Percentiles rank a stretch among this genome's conserved stretches.
Evolutionary conservation across 1,140 invertebrate species (phyloP).

Genomic region (Pseudomyrmex sp.): DNA sequence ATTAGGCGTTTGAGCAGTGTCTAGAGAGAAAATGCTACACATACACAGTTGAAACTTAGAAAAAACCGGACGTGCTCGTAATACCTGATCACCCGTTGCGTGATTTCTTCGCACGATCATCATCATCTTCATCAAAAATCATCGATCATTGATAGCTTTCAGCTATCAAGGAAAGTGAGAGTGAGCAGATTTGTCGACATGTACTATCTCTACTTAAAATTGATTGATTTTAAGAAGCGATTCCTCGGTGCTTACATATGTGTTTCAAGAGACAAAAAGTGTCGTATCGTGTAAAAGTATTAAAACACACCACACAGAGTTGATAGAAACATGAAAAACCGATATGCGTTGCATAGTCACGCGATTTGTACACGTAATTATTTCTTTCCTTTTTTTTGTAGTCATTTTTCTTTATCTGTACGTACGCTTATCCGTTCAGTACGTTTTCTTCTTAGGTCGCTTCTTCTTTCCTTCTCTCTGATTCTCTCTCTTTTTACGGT

Average conservation of each 20-base stretch:
- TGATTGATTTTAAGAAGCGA: conserved; percentile 29
- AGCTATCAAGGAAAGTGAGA: conserved; percentile 3
- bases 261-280: conserved; percentile 1
- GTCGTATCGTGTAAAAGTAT: conserved; percentile 78
- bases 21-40: conserved; percentile 52
- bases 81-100: conserved; percentile 29
- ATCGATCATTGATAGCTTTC: too few relatives aligned
- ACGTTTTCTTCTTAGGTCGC: conserved; percentile 51
- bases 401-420: conserved; percentile 47
- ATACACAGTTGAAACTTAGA: conserved; percentile 57
- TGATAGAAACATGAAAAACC: conserved; percentile 79
- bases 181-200: conserved; percentile 32
- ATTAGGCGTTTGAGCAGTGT: conserved; percentile 83
- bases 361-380: conserved; percentile 53
- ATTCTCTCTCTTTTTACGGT: conserved; percentile 24
- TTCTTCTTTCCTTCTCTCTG: conserved; percentile 10
- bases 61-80: conserved; percentile 55
- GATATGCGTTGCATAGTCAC: conserved; percentile 65
- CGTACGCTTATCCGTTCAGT: not conserved
- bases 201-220: conserved; percentile 30
- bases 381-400: conserved; percentile 51
- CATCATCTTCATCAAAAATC: conserved; percentile 4
- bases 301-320: conserved; percentile 75
- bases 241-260: conserved; percentile 13
- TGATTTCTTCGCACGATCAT: conserved; percentile 46